phyloP scores from a whole-genome alignment of 2,888 invertebrate species.

The Sphaerophoria rueppellii region DNA sequence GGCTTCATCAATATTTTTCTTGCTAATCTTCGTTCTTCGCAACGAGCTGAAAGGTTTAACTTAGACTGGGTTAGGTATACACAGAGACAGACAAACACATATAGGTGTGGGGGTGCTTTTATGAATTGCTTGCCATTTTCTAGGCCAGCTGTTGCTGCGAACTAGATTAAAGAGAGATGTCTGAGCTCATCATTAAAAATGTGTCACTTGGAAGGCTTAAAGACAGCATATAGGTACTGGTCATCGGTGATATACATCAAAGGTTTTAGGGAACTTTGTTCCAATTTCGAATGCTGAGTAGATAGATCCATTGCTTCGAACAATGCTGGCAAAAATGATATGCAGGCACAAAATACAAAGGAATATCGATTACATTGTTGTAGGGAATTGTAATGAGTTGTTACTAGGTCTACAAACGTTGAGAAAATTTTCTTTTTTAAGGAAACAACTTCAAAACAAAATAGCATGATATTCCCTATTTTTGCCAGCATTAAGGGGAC shows the following conservation, averaged over 20 bases:
- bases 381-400: too few relatives aligned
- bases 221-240: background rate
- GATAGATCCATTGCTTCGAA: too few relatives aligned
- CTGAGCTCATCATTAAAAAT: conserved; percentile 21
- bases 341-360: too few relatives aligned
- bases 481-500: background rate
- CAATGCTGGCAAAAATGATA: too few relatives aligned
- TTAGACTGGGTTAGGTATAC: background rate
- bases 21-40: conserved; percentile 32
- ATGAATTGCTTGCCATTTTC: conserved; percentile 15
- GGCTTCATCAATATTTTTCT: conserved; percentile 44
- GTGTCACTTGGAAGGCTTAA: conserved; percentile 34
- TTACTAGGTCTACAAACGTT: too few relatives aligned
- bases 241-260: too few relatives aligned
- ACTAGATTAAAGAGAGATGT: conserved; percentile 19
- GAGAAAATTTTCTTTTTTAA: too few relatives aligned
- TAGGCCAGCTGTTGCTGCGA: conserved; percentile 56
- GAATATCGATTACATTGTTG: too few relatives aligned
- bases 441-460: too few relatives aligned
- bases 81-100: conserved; percentile 14
- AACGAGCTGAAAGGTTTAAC: background rate
- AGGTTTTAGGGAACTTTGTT: too few relatives aligned
- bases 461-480: too few relatives aligned
- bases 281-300: too few relatives aligned
- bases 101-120: conserved; percentile 44